Conservation (phyloP, 2,888 invertebrate species). For the Habrosyne pyritoides region DNA sequence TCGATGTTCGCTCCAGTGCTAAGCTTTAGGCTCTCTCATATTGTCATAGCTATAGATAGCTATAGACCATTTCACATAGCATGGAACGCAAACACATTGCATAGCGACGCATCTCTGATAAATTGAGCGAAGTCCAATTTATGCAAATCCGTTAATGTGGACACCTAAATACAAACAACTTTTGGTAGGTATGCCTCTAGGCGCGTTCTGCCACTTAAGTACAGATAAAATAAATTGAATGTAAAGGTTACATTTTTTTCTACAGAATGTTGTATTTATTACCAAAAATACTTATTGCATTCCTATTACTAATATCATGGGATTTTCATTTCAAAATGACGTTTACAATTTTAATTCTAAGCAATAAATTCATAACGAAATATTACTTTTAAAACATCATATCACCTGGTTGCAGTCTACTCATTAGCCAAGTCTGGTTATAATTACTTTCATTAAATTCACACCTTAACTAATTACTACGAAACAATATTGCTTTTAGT, state of each 20-base stretch:
- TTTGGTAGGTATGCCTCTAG: neutral
- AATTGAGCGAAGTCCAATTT: too few species aligned
- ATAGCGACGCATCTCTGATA: too few species aligned
- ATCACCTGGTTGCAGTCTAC: constrained; percentile 73
- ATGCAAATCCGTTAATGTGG: too few species aligned
- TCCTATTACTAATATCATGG: constrained; percentile 18
- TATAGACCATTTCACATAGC: too few species aligned
- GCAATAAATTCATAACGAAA: constrained; percentile 47
- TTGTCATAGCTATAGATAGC: too few species aligned
- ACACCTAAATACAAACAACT: neutral
- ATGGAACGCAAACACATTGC: too few species aligned
- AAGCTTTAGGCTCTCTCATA: neutral
- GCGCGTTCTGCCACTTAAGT: neutral
- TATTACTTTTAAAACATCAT: constrained; percentile 45
- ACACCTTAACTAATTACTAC: constrained; percentile 46
- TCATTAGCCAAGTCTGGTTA: constrained; percentile 53
- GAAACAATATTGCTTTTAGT: constrained; percentile 60
- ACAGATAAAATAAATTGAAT: too few species aligned
- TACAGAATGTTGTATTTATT: neutral
- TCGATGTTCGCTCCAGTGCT: neutral
- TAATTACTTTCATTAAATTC: constrained; percentile 31
- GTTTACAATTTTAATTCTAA: constrained; percentile 38
- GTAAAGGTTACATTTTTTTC: neutral
- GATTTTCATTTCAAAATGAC: constrained; percentile 9
- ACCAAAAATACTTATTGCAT: constrained; percentile 34